A percentile compares a stretch with the other conserved stretches of the same genome.
Evolutionary conservation across 2,797 vertebrate species (phyloP).

Genomic region (Aeoliscus strigatus): DNA sequence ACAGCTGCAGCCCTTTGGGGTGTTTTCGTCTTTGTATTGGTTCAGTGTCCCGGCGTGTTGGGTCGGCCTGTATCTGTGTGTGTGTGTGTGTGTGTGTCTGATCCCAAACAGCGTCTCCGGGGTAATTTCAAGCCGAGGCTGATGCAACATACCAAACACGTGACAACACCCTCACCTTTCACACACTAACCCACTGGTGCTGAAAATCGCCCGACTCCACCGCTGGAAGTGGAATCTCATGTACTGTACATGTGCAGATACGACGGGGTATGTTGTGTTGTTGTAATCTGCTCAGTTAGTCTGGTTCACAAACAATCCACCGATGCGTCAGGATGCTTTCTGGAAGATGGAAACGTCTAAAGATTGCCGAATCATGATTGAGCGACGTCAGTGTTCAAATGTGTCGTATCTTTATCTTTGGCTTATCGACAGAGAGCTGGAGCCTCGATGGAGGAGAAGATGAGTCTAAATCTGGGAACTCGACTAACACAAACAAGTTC

Average conservation of each 20-base stretch:
- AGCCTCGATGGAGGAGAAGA: no score
- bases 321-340: no score
- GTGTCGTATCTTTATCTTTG: no score
- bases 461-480: no score
- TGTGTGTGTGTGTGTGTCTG: slow-evolving; percentile 31
- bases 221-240: slow-evolving; percentile 18
- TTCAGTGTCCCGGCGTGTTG: not conserved
- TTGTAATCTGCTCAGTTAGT: no score
- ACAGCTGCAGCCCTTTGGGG: slow-evolving; percentile 6
- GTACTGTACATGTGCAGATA: slow-evolving; percentile 43
- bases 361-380: no score
- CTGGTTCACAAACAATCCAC: no score
- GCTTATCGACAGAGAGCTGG: no score
- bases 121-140: slow-evolving; percentile 20
- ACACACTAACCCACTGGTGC: slow-evolving; percentile 66
- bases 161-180: slow-evolving; percentile 65
- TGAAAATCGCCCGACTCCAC: slow-evolving; percentile 2
- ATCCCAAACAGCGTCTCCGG: slow-evolving; percentile 15
- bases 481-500: no score
- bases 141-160: slow-evolving; percentile 47
- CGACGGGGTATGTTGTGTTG: slow-evolving; percentile 15
- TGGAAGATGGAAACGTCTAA: no score
- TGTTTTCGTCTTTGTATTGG: slow-evolving; percentile 5
- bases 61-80: no score
- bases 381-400: no score